phyloP scores from a whole-genome alignment of 2,113 vertebrate species.

The Psilopsiagon aymara region DNA sequence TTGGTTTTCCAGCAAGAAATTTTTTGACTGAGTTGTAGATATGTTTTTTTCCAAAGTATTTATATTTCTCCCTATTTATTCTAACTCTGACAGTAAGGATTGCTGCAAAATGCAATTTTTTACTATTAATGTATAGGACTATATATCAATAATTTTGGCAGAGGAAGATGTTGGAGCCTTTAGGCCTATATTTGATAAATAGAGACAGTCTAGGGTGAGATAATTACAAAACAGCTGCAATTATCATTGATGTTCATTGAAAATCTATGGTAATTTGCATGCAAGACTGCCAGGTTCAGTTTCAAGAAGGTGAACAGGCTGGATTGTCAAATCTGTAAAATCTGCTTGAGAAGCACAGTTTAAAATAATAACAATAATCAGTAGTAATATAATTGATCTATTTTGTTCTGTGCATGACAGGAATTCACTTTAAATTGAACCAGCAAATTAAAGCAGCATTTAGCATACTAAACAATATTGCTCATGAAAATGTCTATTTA shows the following conservation, averaged over 20 bases:
- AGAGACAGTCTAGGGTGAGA: conserved; percentile 1
- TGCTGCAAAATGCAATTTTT: neutral
- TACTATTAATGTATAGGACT: neutral
- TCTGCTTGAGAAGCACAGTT: conserved; percentile 60
- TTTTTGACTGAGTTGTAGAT: neutral
- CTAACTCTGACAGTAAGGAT: neutral
- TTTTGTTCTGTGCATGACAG: conserved; percentile 59
- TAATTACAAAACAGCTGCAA: conserved; percentile 40
- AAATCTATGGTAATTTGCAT: conserved; percentile 28
- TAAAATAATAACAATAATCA: conserved; percentile 73
- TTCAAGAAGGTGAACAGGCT: conserved; percentile 55
- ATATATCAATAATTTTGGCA: neutral
- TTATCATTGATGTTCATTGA: conserved; percentile 4
- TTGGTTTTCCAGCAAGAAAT: neutral
- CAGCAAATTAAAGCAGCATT: conserved; percentile 55
- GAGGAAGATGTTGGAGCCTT: neutral
- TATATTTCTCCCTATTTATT: neutral
- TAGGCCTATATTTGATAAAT: conserved; percentile 22
- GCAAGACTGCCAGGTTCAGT: neutral
- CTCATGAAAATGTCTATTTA: conserved; percentile 61
- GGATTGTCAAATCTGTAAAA: conserved; percentile 64
- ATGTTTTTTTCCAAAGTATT: neutral
- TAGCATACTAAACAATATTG: conserved; percentile 59
- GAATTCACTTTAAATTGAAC: conserved; percentile 58
- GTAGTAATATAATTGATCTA: conserved; percentile 65